Conservation (phyloP, 2,113 vertebrate genomes). For the Chlamydotis undulata region DNA sequence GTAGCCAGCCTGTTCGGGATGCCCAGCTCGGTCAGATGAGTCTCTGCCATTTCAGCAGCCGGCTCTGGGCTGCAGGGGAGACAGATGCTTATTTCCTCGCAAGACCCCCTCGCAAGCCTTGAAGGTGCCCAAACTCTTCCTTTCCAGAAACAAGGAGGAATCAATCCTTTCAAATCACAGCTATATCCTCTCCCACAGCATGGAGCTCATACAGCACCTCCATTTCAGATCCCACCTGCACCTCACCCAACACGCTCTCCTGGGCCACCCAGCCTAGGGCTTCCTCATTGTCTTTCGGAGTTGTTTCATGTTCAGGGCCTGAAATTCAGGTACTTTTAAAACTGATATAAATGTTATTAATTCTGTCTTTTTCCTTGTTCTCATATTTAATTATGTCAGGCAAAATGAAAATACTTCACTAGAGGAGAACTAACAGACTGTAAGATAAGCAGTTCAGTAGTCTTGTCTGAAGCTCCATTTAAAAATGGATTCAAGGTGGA, state of each 20-base stretch:
- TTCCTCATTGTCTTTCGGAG: not conserved
- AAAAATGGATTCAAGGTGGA: not conserved
- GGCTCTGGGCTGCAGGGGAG: not conserved
- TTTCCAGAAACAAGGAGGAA: not conserved
- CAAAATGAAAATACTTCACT: not conserved
- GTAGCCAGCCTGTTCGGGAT: not conserved
- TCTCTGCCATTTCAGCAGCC: not conserved
- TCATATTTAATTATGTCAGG: not conserved
- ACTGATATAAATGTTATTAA: not conserved
- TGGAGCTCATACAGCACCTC: not conserved
- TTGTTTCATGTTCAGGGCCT: not conserved
- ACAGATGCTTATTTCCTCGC: not conserved
- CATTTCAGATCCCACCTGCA: not conserved
- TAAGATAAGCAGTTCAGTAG: not conserved
- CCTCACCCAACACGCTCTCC: not conserved
- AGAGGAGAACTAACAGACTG: not conserved
- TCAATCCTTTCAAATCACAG: not conserved
- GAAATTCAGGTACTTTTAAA: not conserved
- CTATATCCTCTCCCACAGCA: not conserved
- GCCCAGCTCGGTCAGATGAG: accelerated
- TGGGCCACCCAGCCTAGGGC: not conserved
- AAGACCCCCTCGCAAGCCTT: not conserved
- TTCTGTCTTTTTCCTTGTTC: not conserved
- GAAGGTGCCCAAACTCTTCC: not conserved
- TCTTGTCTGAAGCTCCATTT: not conserved